A percentile compares a stretch with the other conserved stretches of the same genome.
phyloP scores from a whole-genome alignment of 2,113 vertebrate species.

The Myotis yumanensis region DNA sequence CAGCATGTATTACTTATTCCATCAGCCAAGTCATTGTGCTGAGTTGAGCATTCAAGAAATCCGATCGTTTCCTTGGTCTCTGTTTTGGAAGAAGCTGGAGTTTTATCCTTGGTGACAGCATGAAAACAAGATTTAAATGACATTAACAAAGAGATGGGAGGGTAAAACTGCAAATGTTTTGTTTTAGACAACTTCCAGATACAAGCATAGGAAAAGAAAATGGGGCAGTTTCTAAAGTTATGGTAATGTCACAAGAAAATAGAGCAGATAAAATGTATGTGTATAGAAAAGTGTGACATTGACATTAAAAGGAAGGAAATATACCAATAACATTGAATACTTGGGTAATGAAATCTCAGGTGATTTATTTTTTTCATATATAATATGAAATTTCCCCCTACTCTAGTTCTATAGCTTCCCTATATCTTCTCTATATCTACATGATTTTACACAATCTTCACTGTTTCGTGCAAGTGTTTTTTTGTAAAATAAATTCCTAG shows the following conservation, averaged over 20 bases:
- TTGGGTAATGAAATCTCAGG: not conserved
- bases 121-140: constrained; percentile 59
- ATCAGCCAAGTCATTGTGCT: constrained; percentile 55
- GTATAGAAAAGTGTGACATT: not conserved
- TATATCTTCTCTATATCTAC: not conserved
- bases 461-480: not conserved
- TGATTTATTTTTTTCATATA: not conserved
- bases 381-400: not conserved
- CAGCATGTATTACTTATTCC: not conserved
- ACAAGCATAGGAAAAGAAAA: not conserved
- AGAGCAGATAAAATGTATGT: not conserved
- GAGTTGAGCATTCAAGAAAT: constrained; percentile 74
- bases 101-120: constrained; percentile 72
- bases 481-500: not conserved
- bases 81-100: constrained; percentile 78
- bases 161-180: not conserved
- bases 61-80: constrained; percentile 73
- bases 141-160: constrained; percentile 58
- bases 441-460: not conserved
- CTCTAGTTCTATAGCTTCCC: not conserved
- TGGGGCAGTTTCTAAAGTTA: not conserved
- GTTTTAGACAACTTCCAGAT: not conserved
- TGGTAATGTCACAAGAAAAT: not conserved
- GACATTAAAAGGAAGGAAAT: not conserved
- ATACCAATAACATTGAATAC: not conserved